Conservation (phyloP, 2,888 invertebrate species). For the Agrochola macilenta region DNA sequence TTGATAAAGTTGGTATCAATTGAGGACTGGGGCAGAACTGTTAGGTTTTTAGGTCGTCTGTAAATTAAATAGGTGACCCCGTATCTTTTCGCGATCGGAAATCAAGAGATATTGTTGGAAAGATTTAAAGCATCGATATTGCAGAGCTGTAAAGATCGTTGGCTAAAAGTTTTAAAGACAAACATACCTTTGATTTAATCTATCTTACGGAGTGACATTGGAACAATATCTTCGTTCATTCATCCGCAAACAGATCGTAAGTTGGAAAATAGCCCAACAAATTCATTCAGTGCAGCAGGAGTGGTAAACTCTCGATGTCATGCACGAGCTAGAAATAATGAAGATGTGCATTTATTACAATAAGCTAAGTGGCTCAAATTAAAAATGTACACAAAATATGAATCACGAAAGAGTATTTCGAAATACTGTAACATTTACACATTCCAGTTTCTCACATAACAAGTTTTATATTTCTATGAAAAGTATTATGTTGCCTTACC, state of each 20-base stretch:
- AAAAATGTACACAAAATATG: background rate
- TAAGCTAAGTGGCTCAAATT: background rate
- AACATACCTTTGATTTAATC: background rate
- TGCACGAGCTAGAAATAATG: background rate
- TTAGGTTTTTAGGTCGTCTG: background rate
- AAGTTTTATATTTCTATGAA: constrained; percentile 49
- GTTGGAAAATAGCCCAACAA: background rate
- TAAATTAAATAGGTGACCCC: constrained; percentile 40
- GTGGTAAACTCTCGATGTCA: background rate
- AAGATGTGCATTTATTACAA: background rate
- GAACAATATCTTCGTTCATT: background rate
- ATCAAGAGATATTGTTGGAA: constrained; percentile 10
- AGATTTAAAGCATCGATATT: background rate
- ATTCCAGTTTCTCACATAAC: constrained; percentile 26
- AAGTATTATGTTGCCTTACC: constrained; percentile 36
- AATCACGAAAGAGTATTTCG: background rate
- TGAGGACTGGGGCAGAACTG: background rate
- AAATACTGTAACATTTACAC: constrained; percentile 7
- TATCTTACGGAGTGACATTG: background rate
- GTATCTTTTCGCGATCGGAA: constrained; percentile 10
- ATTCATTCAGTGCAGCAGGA: background rate
- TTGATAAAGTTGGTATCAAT: constrained; percentile 11
- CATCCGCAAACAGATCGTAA: background rate
- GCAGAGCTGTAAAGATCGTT: background rate
- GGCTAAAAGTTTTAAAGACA: background rate